Conservation (phyloP, 2,113 vertebrate species). For the Oxygymnocypris stewartii region DNA sequence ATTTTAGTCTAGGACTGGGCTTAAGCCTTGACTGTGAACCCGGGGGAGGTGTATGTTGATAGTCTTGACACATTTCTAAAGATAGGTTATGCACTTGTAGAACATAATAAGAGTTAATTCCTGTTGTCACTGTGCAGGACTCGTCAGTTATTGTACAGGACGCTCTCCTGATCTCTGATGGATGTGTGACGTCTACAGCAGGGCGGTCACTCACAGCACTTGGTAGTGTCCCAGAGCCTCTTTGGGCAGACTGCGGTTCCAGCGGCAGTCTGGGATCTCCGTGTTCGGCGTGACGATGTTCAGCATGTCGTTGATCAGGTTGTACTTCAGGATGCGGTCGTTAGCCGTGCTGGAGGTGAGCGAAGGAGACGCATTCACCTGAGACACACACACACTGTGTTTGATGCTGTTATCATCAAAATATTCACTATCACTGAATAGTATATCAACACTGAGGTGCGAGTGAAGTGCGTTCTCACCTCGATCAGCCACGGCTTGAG, state of each 20-base stretch:
- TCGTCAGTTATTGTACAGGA: neutral
- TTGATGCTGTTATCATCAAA: too few species aligned
- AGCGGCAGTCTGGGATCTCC: constrained; percentile 92
- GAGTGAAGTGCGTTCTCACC: constrained; percentile 41
- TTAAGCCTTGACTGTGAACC: too few species aligned
- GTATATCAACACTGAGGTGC: too few species aligned
- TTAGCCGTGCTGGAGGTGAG: constrained; percentile 97
- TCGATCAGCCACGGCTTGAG: constrained; percentile 99
- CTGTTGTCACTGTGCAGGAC: too few species aligned
- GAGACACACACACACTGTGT: neutral
- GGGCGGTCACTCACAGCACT: constrained; percentile 82
- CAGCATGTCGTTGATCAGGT: constrained; percentile 96
- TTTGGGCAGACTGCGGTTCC: constrained; percentile 88
- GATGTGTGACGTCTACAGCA: too few species aligned
- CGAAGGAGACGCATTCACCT: constrained; percentile 98
- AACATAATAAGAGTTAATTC: too few species aligned
- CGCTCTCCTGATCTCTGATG: too few species aligned
- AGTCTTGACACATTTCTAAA: too few species aligned
- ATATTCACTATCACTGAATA: too few species aligned
- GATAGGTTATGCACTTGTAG: too few species aligned
- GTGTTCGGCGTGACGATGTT: constrained; percentile 93
- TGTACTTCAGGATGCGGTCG: constrained; percentile 96
- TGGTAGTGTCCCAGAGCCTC: constrained; percentile 94
- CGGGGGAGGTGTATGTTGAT: too few species aligned
- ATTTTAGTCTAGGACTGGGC: too few species aligned